Base-by-base conservation (phyloP, 2,888 invertebrate genomes). In the Papilio elwesi region DNA sequence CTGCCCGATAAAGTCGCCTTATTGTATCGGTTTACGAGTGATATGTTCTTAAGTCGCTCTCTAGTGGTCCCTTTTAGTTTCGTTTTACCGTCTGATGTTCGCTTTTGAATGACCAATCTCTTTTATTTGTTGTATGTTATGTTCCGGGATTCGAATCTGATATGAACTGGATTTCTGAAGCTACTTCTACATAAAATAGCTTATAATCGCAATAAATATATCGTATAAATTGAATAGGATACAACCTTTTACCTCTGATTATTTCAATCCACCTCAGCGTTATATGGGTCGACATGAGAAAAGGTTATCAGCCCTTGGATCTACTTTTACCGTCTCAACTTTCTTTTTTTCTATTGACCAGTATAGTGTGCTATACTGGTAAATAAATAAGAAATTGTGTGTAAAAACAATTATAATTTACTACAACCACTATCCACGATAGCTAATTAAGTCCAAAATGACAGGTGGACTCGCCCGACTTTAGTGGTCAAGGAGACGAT, bases 1-100 rank as follows among this genome's bases (percentile, higher is more conserved):
- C 90, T 85, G 86, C 89, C 86, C 91, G 84, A 92, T 92, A 92
- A 91, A 91, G 76, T 87, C 82, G 79, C 86, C 87, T 81, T 81
- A 82, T 83, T 78, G 77, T 79, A 80, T 79, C 73, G 78, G 78
- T 78, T 78, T 77, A 75, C 78, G 76, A 78, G 79, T 78, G 81
- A 76, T 76, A 77, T 76, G 75, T 69, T 74, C 71, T 75, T 67
- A 75, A 71, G 74, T 73, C 62, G 74, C 76, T 74, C 70, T 68
- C 69, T 72, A 74, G 68, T 71, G 72, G 75, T 78, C 74, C 74
- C 75, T 70, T 76, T 79, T 77, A 77, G 75, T 74, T 76, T 43
- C 43, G 38, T 72, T 74, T 73, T 57, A 67, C 16, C 48, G 43
- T 38, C 12, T 16, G 51, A 69, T 73, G 64, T 73, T 71, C 59